Conservation (phyloP, 1,140 invertebrate species). For the Ditylenchus dipsaci region DNA sequence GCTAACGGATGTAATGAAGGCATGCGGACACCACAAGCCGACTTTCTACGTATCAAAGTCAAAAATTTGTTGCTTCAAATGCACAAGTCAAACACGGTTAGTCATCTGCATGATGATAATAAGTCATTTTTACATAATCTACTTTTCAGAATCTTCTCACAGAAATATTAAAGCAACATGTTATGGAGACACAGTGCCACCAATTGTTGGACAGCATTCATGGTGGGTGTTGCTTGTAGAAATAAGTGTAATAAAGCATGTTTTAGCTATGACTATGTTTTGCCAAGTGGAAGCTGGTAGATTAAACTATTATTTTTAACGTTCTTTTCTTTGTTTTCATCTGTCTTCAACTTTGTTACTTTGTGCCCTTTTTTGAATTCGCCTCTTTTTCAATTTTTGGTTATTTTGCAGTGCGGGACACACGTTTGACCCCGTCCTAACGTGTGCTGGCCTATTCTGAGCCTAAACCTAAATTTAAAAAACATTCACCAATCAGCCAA, state of each 20-base stretch:
- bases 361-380: no score
- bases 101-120: no score
- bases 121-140: no score
- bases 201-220: constrained; percentile 90
- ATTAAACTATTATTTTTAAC: no score
- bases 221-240: constrained; percentile 43
- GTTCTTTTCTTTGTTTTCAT: no score
- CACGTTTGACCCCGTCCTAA: no score
- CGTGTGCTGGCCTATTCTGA: no score
- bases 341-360: no score
- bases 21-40: constrained; percentile 74
- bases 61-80: constrained; percentile 72
- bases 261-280: constrained; percentile 76
- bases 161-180: constrained; percentile 72
- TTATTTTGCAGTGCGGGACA: no score
- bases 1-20: constrained; percentile 80
- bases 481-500: no score
- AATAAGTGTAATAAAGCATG: neutral
- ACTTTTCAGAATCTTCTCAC: constrained; percentile 62
- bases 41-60: constrained; percentile 80
- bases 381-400: no score
- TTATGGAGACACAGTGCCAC: constrained; percentile 70
- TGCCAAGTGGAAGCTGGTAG: constrained; percentile 76
- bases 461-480: no score
- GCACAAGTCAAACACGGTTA: constrained; percentile 57